Conservation (phyloP, 2,797 vertebrate genomes). For the Nothura maculosa region DNA sequence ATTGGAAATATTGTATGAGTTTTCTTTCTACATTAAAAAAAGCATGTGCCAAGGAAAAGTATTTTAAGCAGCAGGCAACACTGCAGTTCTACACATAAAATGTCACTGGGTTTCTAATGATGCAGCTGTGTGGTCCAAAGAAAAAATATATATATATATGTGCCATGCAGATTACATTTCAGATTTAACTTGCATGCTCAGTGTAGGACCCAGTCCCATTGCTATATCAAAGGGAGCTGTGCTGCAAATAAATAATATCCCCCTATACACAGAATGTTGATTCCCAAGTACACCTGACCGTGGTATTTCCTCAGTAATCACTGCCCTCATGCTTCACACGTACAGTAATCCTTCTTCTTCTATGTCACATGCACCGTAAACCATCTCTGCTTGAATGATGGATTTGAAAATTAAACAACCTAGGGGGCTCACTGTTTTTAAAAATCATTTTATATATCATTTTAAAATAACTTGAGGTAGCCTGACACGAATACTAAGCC, state of each 20-base stretch:
- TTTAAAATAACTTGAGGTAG: slow-evolving; percentile 69
- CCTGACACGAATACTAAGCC: slow-evolving; percentile 49
- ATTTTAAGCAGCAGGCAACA: slow-evolving; percentile 48
- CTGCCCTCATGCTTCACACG: slow-evolving; percentile 47
- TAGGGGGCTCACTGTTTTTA: slow-evolving; percentile 64
- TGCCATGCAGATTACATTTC: not conserved
- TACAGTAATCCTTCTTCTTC: slow-evolving; percentile 58
- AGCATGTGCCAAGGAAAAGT: slow-evolving; percentile 8
- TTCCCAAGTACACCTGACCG: slow-evolving; percentile 24
- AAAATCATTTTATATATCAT: slow-evolving; percentile 62
- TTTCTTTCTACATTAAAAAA: slow-evolving; percentile 53
- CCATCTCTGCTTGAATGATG: slow-evolving; percentile 52
- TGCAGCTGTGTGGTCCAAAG: slow-evolving; percentile 28
- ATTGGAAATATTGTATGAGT: not conserved
- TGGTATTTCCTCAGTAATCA: slow-evolving; percentile 49
- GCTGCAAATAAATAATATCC: not conserved
- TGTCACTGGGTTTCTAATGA: slow-evolving; percentile 42
- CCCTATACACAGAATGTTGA: not conserved
- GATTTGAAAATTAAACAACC: slow-evolving; percentile 73
- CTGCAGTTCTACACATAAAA: slow-evolving; percentile 50
- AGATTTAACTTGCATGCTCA: not conserved
- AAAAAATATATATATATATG: not conserved
- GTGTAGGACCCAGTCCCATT: not conserved
- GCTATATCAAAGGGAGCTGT: slow-evolving; percentile 20
- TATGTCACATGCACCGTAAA: slow-evolving; percentile 53